Base-by-base conservation (phyloP, 92 coral and sea anemone species). In the Pocillopora meandrina region DNA sequence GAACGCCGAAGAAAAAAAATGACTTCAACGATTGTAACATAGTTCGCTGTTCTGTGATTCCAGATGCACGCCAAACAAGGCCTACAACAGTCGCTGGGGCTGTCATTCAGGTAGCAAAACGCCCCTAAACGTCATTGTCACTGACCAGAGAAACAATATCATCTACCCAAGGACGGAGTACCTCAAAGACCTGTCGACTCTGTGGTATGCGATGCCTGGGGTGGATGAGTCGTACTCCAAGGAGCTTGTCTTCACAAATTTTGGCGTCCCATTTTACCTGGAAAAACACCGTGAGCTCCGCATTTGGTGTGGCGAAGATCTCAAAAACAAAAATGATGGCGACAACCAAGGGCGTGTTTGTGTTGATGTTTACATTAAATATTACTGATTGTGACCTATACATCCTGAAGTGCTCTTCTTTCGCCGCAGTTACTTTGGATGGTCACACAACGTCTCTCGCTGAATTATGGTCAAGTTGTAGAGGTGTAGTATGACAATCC, bases 141-240 rank as follows among this genome's bases (percentile, higher is more conserved):
- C 94, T 9, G 94, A 91, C 79, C 18, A 31, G 23, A 87, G 84
- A 69, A 88, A 91, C 81, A 47, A 87, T 56, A 64, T 91, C 23
- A 88, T 91, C 65, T 91, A 78, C 65, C 94, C 94, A 13, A 88
- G 84, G 71, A 85, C 65, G 17, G 76, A 69, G 52, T 85, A 42
- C 71, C 84, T 91, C 84, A 82, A 81, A n/a, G 82, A 91, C 60
- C 19, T 71, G 57, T 52, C 67, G 14, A 81, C 91, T 10, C 89
- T 91, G 14, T 91, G 91, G 91, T 91, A 87, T 74, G 77, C 89
- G 52, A 63, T 91, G 74, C 94, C 94, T 16, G 91, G 88, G 59
- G 80, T 86, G 7, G 89, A 86, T 56, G 89, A 86, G 47, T 61
- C 34, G 5, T 78, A 86, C 58, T 86, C 89, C 49, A 11, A 80